Percentiles rank a stretch among this genome's conserved stretches.
Evolutionary conservation across 1,140 invertebrate species (phyloP).

Genomic region (Rhynchophorus ferrugineus): DNA sequence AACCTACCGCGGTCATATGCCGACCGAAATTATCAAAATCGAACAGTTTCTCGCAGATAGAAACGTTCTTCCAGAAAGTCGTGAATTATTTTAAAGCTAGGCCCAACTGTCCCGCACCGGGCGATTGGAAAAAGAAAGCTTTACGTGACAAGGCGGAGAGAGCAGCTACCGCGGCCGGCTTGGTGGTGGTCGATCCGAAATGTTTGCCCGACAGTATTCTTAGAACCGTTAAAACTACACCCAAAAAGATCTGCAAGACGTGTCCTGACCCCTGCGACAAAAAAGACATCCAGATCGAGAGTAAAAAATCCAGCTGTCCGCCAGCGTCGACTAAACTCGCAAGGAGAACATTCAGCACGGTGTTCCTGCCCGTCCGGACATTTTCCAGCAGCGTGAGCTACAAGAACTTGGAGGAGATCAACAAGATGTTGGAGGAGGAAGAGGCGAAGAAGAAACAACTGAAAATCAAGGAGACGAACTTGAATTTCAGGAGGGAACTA

Average conservation of each 20-base stretch:
- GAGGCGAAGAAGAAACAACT: conserved; percentile 8
- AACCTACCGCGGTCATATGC: not conserved
- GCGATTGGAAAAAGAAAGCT: conserved; percentile 29
- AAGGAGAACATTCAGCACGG: conserved; percentile 9
- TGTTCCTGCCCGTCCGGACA: not conserved
- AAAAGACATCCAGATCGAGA: not conserved
- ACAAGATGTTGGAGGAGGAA: conserved; percentile 18
- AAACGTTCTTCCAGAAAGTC: conserved; percentile 26
- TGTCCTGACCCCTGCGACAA: not conserved
- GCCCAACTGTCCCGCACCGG: conserved; percentile 31
- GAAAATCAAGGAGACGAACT: not conserved
- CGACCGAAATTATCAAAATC: not conserved
- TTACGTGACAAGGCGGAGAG: conserved; percentile 27
- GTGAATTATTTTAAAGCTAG: conserved; percentile 32
- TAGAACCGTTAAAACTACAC: conserved; percentile 1
- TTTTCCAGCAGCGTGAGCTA: conserved; percentile 9
- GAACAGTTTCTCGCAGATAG: conserved; percentile 5
- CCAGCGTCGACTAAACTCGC: not conserved
- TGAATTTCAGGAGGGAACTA: not conserved
- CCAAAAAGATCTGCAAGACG: conserved; percentile 10
- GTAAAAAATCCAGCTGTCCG: not conserved
- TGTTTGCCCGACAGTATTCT: conserved; percentile 6
- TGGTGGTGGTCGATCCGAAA: conserved; percentile 27
- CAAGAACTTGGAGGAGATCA: conserved; percentile 16
- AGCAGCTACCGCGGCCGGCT: conserved; percentile 28